Base-by-base conservation (phyloP, 2,797 vertebrate genomes). In the Adrianichthys oophorus region DNA sequence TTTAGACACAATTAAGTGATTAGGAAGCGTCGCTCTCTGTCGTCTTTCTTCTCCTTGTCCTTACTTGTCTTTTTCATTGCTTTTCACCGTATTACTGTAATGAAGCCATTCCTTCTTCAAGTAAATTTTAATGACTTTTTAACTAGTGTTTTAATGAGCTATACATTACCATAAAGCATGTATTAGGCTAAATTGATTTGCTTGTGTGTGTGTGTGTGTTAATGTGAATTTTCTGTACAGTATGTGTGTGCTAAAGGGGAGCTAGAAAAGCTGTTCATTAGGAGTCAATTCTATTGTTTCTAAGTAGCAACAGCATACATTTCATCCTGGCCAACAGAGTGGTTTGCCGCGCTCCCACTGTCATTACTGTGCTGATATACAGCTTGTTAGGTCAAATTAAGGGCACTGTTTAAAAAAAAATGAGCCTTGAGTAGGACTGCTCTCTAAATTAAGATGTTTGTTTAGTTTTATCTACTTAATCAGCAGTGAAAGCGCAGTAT, bases 111-210 rank as follows among this genome's bases (percentile, higher is more conserved):
- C 94, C 93, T 90, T 93, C 90, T 94, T 91, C 87, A 90, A 93
- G 89, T 94, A 91, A 89, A 94, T 95, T 94, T 95, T 96, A 96
- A 95, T 95, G 93, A 95, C 87, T 94, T 96, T 92, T 95, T 96
- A 95, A 95, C 92, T 93, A 94, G 95, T 91, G 92, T 92, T 95
- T 95, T 95, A 96, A 95, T 95, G 93, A 96, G 92, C 92, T 93
- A 91, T 89, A 90, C 89, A 95, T 95, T 95, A 95, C 91, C 93
- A 94, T 94, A 94, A 95, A 95, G 87, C 83, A 89, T 86, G 92
- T 92, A 94, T 95, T 94, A 94, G 86, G 80, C 77, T 90, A 92
- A 94, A 95, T 95, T 92, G 88, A 94, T 85, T 70, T 76, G 83
- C 72, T 60, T 21, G 19, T 21, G 19, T 21, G 48, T 50, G 56